These are phyloP conservation scores for Plecotus auritus DNA, from an alignment of 2,113 vertebrate species.

Conservation along the genomic window DNA sequence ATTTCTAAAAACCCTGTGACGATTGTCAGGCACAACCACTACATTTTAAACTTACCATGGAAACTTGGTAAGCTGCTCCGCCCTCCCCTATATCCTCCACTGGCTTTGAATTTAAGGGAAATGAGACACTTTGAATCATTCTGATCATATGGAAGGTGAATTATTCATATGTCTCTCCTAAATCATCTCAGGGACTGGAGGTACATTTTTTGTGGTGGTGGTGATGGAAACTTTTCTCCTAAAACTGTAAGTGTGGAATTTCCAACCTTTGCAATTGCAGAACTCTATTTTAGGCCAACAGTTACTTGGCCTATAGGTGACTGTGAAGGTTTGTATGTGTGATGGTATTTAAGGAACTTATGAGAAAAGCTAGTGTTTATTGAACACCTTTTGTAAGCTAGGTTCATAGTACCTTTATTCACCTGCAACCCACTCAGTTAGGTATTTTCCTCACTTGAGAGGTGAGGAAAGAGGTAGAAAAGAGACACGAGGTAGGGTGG, in stretches of 20 bases:
- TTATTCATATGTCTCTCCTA: background rate
- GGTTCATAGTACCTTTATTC: background rate
- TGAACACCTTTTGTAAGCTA: background rate
- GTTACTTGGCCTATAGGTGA: background rate
- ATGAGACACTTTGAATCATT: background rate
- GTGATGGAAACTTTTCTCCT: background rate
- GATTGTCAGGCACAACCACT: background rate
- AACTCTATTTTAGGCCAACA: background rate
- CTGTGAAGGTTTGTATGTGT: background rate
- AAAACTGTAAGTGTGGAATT: background rate
- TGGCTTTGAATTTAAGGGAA: background rate
- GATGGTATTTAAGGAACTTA: background rate
- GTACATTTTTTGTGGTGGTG: background rate
- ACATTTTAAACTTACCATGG: background rate
- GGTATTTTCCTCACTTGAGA: background rate
- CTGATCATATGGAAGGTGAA: background rate
- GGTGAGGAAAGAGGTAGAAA: background rate
- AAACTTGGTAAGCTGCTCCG: background rate
- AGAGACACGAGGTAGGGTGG: background rate
- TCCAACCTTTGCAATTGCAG: background rate
- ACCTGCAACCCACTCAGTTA: background rate
- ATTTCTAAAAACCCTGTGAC: background rate
- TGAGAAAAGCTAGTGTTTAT: background rate
- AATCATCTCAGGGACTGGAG: background rate
- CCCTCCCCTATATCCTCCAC: background rate